Conservation (phyloP, 2,113 vertebrate genomes). For the Labeo catla region DNA sequence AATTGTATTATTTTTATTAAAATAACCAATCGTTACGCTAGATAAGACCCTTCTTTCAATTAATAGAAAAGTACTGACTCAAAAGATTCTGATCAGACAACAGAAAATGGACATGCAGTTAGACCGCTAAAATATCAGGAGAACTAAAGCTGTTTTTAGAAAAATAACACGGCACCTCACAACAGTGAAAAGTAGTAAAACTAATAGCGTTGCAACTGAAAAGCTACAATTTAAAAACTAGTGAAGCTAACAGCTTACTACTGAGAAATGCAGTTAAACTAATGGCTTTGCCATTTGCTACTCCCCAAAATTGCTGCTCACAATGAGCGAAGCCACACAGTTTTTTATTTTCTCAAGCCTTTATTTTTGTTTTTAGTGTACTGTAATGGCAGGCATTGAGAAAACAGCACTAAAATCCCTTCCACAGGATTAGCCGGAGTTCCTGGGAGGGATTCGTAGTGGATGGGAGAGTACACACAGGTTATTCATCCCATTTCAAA, state of each 20-base stretch:
- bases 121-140: not conserved
- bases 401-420: constrained; percentile 40
- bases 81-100: not conserved
- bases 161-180: not conserved
- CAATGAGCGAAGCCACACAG: not conserved
- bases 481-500: constrained; percentile 53
- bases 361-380: constrained; percentile 31
- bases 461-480: constrained; percentile 40
- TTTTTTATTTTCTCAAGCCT: constrained; percentile 12
- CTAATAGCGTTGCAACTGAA: not conserved
- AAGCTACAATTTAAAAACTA: constrained; percentile 3
- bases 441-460: constrained; percentile 29
- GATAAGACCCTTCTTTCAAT: not conserved
- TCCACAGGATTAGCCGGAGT: constrained; percentile 46
- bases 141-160: not conserved
- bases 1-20: no score
- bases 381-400: constrained; percentile 35
- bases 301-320: not conserved
- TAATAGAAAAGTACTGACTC: not conserved
- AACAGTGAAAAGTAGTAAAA: not conserved
- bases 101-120: not conserved
- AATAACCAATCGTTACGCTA: no score
- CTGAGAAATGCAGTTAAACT: not conserved
- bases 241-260: not conserved
- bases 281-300: constrained; percentile 1